Base-by-base conservation (phyloP, 2,113 vertebrate genomes). In the Ceyx cyanopectus region DNA sequence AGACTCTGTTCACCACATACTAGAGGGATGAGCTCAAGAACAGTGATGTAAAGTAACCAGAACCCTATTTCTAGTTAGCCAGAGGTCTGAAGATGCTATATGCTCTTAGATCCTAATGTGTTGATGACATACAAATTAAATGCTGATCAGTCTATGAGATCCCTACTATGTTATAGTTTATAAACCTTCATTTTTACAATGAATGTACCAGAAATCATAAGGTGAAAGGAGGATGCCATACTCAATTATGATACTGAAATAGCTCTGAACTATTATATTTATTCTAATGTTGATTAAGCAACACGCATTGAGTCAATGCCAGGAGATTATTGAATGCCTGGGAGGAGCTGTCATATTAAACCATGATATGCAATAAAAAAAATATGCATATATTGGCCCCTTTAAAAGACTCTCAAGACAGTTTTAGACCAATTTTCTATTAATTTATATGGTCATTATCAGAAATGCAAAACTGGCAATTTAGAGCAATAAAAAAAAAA, bases 351-450 rank as follows among this genome's bases (percentile, higher is more conserved):
- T n/a, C 17, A 15, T 11, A 17, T 29, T 56, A 56, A 20, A 18
- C 54, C 14, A 29, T 56, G 54, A 29, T 29, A 56, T n/a, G 10
- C 2, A 87, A 43, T 66, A 81, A 20, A 65, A 29, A 26, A 29
- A 26, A 30, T 2, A 48, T 12, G 46, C 23, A 24, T 8, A 26
- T 17, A 32, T 7, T 6, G 3, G 58, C 1, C 1, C 4, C 2
- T 17, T 29, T 54, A 60, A 78, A 30, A 67, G 10, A 81, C 72
- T 74, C 7, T 66, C 26, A 58, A 26, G 8, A 50, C 1, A 5
- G 13, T 62, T 81, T 46, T 54, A 80, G 17, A 32, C 4, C 54
- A n/a, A 12, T 56, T 66, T 81, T 69, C 14, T 45, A 14, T 83
- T 6, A 66, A 51, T 22, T 58, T 73, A 4, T 68, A 18, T n/a